A percentile compares a stretch with the other conserved stretches of the same genome.
Conservation (phyloP, 2,888 invertebrate genomes). For the Synergus laeviventris region DNA sequence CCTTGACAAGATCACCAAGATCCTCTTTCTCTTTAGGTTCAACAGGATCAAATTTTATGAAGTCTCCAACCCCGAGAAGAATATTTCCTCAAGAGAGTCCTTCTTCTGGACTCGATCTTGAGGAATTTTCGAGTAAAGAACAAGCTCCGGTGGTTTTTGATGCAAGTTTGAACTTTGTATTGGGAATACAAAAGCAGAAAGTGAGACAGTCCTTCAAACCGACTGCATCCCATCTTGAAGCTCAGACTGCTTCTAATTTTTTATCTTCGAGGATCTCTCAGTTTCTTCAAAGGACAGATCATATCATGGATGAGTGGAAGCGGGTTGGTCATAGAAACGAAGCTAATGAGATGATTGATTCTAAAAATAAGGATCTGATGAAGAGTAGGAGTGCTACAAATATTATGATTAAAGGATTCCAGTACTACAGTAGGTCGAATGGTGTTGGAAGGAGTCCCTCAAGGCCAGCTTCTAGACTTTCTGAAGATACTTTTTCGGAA, state of each 20-base stretch:
- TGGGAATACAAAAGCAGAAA: constrained; percentile 85
- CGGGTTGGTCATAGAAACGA: constrained; percentile 82
- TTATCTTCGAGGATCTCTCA: constrained; percentile 87
- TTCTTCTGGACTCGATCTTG: constrained; percentile 73
- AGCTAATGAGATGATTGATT: constrained; percentile 65
- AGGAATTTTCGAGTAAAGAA: constrained; percentile 81
- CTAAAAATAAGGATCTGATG: constrained; percentile 43
- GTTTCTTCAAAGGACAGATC: constrained; percentile 89
- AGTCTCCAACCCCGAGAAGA: constrained; percentile 44
- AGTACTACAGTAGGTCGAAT: constrained; percentile 78
- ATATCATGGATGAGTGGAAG: constrained; percentile 92
- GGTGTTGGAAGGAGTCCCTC: constrained; percentile 69
- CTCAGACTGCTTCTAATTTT: constrained; percentile 86
- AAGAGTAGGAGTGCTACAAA: constrained; percentile 86
- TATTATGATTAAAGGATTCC: constrained; percentile 90
- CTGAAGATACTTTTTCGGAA: constrained; percentile 68
- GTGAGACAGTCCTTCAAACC: constrained; percentile 83
- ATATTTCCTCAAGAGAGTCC: constrained; percentile 71
- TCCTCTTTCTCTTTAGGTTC: constrained; percentile 42
- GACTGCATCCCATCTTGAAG: constrained; percentile 86
- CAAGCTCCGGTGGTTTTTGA: constrained; percentile 89
- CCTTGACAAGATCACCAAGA: constrained; percentile 28
- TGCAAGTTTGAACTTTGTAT: constrained; percentile 87
- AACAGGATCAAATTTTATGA: constrained; percentile 11
- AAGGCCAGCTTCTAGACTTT: constrained; percentile 56